phyloP scores from a whole-genome alignment of 2,888 invertebrate species.

The Amblyjoppa fuscipennis region DNA sequence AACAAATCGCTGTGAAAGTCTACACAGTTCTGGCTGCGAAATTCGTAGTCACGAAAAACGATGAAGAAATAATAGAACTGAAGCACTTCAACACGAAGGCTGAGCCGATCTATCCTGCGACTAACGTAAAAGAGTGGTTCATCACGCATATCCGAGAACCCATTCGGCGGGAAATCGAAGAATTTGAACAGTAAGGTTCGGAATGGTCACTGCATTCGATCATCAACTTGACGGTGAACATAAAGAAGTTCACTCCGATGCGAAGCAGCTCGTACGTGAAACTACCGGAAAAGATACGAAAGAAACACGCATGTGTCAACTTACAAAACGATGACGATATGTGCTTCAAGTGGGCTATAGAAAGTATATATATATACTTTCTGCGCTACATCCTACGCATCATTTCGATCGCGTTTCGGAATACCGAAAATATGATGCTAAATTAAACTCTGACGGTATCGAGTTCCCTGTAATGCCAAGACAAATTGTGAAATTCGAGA shows the following conservation, averaged over 20 bases:
- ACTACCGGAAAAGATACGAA: constrained; percentile 18
- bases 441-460: constrained; percentile 67
- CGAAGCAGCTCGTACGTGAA: constrained; percentile 71
- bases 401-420: constrained; percentile 58
- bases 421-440: constrained; percentile 57
- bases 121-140: constrained; percentile 69
- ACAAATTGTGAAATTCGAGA: constrained; percentile 70
- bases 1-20: constrained; percentile 44
- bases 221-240: constrained; percentile 70
- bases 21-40: constrained; percentile 69
- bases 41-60: constrained; percentile 62
- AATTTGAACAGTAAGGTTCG: constrained; percentile 73
- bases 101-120: constrained; percentile 69
- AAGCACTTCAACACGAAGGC: constrained; percentile 73
- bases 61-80: constrained; percentile 65
- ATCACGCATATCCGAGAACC: constrained; percentile 59
- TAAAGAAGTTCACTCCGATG: constrained; percentile 71
- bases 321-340: constrained; percentile 68
- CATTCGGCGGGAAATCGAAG: constrained; percentile 68
- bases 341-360: constrained; percentile 73
- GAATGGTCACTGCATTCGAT: constrained; percentile 71
- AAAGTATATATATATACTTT: constrained; percentile 49
- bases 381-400: constrained; percentile 67
- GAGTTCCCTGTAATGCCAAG: constrained; percentile 70
- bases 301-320: constrained; percentile 42